Evolutionary conservation across 2,797 vertebrate species (phyloP), one percentile per base, ranked within the genome.

Genomic region (Oceanodroma leucorhoa): DNA sequence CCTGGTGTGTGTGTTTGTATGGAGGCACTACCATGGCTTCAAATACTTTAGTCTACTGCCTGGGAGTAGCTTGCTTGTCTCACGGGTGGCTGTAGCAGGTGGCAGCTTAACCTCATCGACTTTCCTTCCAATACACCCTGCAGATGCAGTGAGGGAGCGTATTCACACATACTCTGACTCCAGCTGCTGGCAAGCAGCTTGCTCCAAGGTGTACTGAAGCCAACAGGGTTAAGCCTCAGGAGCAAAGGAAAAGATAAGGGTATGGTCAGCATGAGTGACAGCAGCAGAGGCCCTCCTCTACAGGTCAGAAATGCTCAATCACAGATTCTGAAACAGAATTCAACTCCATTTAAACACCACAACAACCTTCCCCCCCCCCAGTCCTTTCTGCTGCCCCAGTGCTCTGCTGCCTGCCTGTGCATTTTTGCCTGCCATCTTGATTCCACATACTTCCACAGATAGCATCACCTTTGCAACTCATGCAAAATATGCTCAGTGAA

Each of bases 181-280:
- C 40, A 91, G 71, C 50, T 83, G 38, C 30, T 34, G 50, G 55
- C 34, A 57, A 72, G 62, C 32, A 50, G 14, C 45, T 55, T 75
- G 19, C 67, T 77, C 22, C 46, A 83, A 58, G 38, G 34, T 17
- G n/a, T 45, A 22, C 30, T 58, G 41, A 84, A 93, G 34, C 64
- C 55, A 83, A 38, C 29, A 50, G 36, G 32, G n/a, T 78, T 89
- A 90, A 79, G 32, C 18, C 32, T 87, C 6, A 1, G 55, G 41
- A 83, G 64, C 16, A 69, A 57, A 78, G 38, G 50, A 71, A 43
- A 84, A 94, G 53, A 46, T 69, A 83, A 92, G 29, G 18, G 8
- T 19, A 43, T 3, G 7, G 40, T 67, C 61, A 58, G 12, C 2
- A 0, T 0, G 2, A 70, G 3, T 46, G 18, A 57, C 40, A 58